Evolutionary conservation across 2,113 vertebrate species (phyloP).

Genomic region (Urocynchramus pylzowi): DNA sequence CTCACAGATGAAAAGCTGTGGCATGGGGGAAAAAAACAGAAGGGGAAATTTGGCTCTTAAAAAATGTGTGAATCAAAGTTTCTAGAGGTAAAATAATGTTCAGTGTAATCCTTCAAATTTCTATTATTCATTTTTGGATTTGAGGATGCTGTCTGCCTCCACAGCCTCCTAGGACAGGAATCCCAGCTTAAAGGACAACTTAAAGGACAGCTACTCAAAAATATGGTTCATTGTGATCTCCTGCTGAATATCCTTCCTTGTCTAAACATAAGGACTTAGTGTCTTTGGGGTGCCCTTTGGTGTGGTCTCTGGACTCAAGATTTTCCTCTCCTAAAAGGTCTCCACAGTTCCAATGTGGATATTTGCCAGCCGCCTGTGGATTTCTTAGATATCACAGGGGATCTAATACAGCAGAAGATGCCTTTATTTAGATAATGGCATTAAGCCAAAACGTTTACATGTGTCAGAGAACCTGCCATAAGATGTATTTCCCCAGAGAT

Average conservation of each 20-base stretch:
- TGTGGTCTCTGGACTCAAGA: not conserved
- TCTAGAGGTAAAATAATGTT: not conserved
- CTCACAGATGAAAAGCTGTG: not conserved
- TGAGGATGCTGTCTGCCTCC: not conserved
- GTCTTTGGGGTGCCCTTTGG: not conserved
- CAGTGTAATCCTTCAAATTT: not conserved
- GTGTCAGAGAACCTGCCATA: not conserved
- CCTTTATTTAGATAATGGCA: not conserved
- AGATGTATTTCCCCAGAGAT: not conserved
- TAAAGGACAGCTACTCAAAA: not conserved
- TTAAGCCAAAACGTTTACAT: not conserved
- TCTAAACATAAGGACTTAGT: not conserved
- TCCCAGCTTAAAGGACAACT: not conserved
- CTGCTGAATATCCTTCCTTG: not conserved
- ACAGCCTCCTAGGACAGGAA: not conserved
- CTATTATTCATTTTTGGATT: not conserved
- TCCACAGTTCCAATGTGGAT: not conserved
- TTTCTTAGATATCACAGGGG: not conserved
- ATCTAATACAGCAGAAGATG: not conserved
- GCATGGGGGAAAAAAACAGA: accelerated
- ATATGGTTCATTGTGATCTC: not conserved
- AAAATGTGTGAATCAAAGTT: not conserved
- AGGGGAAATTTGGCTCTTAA: not conserved
- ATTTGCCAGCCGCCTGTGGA: not conserved
- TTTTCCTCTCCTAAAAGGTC: not conserved